Evolutionary conservation across 2,797 vertebrate species (phyloP).

Genomic region (Poecilia gillii): DNA sequence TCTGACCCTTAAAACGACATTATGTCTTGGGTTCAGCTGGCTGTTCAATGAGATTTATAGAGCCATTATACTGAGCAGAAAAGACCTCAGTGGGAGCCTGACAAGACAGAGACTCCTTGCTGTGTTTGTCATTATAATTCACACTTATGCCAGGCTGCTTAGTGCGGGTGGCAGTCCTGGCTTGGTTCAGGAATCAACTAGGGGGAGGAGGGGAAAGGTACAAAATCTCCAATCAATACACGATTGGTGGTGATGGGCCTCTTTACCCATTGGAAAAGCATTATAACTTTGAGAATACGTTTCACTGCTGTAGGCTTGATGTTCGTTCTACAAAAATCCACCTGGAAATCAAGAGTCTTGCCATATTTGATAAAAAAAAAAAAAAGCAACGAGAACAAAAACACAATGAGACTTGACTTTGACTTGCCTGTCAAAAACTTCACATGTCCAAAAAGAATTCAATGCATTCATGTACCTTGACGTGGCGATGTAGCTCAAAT

Average conservation of each 20-base stretch:
- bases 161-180: constrained; percentile 19
- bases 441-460: neutral
- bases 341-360: neutral
- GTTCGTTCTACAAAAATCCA: neutral
- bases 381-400: neutral
- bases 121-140: constrained; percentile 58
- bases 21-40: constrained; percentile 29
- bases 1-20: constrained; percentile 33
- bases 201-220: neutral
- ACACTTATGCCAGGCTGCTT: constrained; percentile 44
- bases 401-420: neutral
- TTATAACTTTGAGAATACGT: neutral
- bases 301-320: neutral
- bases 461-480: neutral
- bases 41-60: constrained; percentile 55
- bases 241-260: neutral
- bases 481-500: neutral
- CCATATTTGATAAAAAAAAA: neutral
- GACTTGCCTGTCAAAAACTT: neutral
- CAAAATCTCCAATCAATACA: constrained; percentile 6
- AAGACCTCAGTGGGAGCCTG: constrained; percentile 50
- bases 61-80: constrained; percentile 53
- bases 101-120: constrained; percentile 53
- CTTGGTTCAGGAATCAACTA: constrained; percentile 30
- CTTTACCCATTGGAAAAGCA: neutral